Evolutionary conservation across 2,888 invertebrate species (phyloP).

Genomic region (Caenorhabditis macrosperma): DNA sequence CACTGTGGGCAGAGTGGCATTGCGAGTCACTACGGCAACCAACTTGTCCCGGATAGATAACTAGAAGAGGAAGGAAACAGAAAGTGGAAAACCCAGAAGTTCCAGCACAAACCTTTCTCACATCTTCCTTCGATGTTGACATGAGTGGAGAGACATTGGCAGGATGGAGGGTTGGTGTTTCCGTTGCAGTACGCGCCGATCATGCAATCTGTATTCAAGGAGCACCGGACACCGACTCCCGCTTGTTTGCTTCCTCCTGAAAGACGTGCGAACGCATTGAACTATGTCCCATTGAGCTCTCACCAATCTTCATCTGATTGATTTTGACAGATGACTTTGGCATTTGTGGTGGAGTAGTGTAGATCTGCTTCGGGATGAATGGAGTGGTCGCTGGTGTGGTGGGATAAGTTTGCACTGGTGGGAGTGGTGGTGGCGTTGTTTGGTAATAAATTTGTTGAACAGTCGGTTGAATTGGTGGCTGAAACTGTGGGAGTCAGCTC

Average conservation of each 20-base stretch:
- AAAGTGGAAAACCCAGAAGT: constrained; percentile 14
- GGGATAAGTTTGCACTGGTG: constrained; percentile 33
- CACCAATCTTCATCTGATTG: constrained; percentile 57
- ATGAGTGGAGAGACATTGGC: constrained; percentile 80
- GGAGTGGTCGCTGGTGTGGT: constrained; percentile 64
- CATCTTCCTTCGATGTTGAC: constrained; percentile 78
- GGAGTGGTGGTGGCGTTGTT: constrained; percentile 40
- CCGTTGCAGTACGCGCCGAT: constrained; percentile 80
- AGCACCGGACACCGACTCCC: constrained; percentile 77
- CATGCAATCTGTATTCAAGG: constrained; percentile 79
- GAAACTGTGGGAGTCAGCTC: neutral
- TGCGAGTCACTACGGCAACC: constrained; percentile 79
- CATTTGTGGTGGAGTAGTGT: constrained; percentile 42
- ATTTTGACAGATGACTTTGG: constrained; percentile 55
- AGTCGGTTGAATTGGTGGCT: constrained; percentile 41
- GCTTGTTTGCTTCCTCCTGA: constrained; percentile 74
- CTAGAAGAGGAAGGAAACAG: constrained; percentile 68
- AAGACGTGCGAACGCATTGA: neutral
- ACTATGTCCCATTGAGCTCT: neutral
- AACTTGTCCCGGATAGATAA: constrained; percentile 79
- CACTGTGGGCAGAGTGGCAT: constrained; percentile 77
- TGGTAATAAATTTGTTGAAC: constrained; percentile 35
- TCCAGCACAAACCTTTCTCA: constrained; percentile 74
- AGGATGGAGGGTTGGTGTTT: constrained; percentile 77
- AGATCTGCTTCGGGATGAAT: constrained; percentile 48